Evolutionary conservation across 1,140 invertebrate genomes (phyloP).

Genomic region (Amphibalanus amphitrite): DNA sequence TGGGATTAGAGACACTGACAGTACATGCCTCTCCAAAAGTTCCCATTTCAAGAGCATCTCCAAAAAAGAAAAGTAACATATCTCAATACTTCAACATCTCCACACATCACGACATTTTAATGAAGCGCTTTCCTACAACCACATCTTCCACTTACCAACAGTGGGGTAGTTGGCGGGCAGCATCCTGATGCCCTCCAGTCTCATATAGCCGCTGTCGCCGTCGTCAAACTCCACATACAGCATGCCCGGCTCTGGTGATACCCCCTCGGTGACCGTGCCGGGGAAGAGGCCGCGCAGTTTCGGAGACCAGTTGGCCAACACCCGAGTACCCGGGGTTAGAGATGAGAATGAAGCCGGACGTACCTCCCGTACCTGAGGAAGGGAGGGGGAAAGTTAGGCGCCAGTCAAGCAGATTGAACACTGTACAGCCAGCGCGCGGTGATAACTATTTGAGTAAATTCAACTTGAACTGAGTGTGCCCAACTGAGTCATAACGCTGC

Average conservation of each 20-base stretch:
- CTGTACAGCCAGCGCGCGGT: too few relatives aligned
- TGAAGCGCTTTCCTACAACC: too few relatives aligned
- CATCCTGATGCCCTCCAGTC: conserved; percentile 70
- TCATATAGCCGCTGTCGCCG: conserved; percentile 79
- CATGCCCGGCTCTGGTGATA: neutral
- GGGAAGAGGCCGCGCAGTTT: conserved; percentile 86
- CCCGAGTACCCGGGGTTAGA: conserved; percentile 34
- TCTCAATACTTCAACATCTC: too few relatives aligned
- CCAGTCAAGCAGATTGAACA: too few relatives aligned
- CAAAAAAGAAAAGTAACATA: too few relatives aligned
- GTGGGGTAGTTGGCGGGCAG: conserved; percentile 73
- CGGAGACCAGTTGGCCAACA: conserved; percentile 92
- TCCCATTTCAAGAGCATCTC: too few relatives aligned
- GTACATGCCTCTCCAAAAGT: too few relatives aligned
- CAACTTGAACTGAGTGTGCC: too few relatives aligned
- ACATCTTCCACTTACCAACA: conserved; percentile 21
- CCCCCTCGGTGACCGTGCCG: conserved; percentile 33
- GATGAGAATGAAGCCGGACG: conserved; percentile 41
- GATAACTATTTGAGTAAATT: too few relatives aligned
- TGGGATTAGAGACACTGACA: too few relatives aligned
- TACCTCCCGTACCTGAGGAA: conserved; percentile 58
- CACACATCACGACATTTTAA: too few relatives aligned
- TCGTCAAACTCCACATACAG: conserved; percentile 79
- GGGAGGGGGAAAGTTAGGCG: neutral
- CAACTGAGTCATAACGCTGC: too few relatives aligned